Evolutionary conservation across 2,113 vertebrate species (phyloP).

Genomic region (Sinocyclocheilus rhinocerous): DNA sequence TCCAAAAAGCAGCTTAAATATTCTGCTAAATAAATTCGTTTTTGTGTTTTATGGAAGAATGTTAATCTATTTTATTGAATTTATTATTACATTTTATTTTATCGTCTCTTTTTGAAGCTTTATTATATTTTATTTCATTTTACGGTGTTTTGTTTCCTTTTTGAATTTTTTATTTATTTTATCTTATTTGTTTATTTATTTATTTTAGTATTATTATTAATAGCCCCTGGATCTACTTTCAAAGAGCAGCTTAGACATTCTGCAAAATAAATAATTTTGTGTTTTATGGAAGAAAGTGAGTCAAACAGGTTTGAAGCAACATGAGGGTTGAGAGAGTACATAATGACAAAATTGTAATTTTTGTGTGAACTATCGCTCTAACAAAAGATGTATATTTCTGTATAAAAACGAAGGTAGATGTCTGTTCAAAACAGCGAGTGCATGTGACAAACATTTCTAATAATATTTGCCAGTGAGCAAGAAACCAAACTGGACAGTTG

Average conservation of each 20-base stretch:
- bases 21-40: background rate
- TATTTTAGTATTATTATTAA: background rate
- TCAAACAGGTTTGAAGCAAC: background rate
- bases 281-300: background rate
- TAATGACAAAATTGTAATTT: background rate
- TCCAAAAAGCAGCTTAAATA: background rate
- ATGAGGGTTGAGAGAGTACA: background rate
- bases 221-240: background rate
- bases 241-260: background rate
- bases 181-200: background rate
- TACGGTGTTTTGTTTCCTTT: background rate
- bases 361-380: slow-evolving; percentile 35
- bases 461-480: slow-evolving; percentile 63
- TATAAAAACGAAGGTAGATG: slow-evolving; percentile 61
- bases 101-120: no score
- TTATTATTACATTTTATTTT: background rate
- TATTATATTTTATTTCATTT: background rate
- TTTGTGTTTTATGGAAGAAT: background rate
- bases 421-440: slow-evolving; percentile 66
- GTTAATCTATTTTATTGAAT: background rate
- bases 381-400: slow-evolving; percentile 68
- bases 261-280: background rate
- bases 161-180: background rate
- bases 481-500: slow-evolving; percentile 48
- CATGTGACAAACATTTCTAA: slow-evolving; percentile 75